These are phyloP conservation scores for Ametastegia equiseti DNA, from an alignment of 2,888 invertebrate genomes.

Conservation along the genomic window DNA sequence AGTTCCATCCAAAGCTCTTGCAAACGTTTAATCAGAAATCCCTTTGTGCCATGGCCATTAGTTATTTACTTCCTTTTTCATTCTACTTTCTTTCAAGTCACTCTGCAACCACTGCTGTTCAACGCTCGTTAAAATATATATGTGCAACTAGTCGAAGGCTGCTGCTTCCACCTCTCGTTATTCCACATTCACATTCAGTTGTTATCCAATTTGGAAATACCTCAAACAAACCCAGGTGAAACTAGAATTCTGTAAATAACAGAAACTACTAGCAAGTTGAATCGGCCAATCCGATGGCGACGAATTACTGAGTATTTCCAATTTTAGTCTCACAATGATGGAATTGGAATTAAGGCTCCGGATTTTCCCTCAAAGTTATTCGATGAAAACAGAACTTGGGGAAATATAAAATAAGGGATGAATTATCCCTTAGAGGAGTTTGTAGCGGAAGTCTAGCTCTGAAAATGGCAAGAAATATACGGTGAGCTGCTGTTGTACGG, in stretches of 20 bases:
- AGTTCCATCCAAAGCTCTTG: background rate
- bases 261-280: background rate
- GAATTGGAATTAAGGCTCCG: background rate
- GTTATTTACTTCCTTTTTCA: background rate
- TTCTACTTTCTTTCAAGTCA: background rate
- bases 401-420: background rate
- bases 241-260: background rate
- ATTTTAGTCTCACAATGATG: background rate
- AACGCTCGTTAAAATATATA: background rate
- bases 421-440: background rate
- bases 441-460: background rate
- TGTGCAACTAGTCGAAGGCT: background rate
- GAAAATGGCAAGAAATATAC: background rate
- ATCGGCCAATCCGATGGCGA: background rate
- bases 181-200: background rate
- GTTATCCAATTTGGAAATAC: background rate
- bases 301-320: background rate
- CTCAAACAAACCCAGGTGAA: background rate
- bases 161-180: background rate
- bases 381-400: background rate
- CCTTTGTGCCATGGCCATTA: background rate
- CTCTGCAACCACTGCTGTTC: background rate
- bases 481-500: constrained; percentile 7
- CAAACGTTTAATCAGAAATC: background rate
- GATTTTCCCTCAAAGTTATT: background rate